These are phyloP conservation scores for Apostichopus parvimensis DNA, from an alignment of 35 echinoderm and acorn worm species.

Conservation along the genomic window DNA sequence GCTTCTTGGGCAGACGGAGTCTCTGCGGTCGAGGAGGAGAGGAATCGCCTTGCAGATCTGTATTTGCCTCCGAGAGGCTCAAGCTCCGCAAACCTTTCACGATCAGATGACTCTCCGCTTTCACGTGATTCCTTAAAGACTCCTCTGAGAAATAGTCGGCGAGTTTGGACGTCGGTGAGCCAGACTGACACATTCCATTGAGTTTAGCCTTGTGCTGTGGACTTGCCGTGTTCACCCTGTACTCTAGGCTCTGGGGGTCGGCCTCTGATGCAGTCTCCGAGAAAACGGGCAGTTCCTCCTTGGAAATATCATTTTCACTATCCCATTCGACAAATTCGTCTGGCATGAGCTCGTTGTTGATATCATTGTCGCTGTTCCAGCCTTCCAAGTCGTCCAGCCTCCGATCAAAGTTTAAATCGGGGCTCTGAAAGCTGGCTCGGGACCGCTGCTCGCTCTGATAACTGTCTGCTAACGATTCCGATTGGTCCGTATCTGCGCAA, in stretches of 20 bases:
- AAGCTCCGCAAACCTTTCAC: slow-evolving; percentile 65
- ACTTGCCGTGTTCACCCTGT: slow-evolving; percentile 17
- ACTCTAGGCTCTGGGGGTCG: slow-evolving; percentile 37
- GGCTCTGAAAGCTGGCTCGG: slow-evolving; percentile 19
- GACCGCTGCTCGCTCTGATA: background rate
- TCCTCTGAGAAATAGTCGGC: slow-evolving; percentile 33
- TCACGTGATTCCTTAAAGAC: slow-evolving; percentile 33
- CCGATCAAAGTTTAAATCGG: slow-evolving; percentile 71
- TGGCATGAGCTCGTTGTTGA: slow-evolving; percentile 89
- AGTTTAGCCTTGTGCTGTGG: slow-evolving; percentile 34
- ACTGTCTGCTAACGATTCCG: background rate
- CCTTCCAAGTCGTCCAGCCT: slow-evolving; percentile 72
- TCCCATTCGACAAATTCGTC: slow-evolving; percentile 90
- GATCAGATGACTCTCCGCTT: slow-evolving; percentile 23
- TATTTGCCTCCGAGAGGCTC: slow-evolving; percentile 64
- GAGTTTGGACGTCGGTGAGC: background rate
- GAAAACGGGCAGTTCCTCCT: slow-evolving; percentile 80
- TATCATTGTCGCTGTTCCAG: slow-evolving; percentile 93
- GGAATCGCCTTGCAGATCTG: slow-evolving; percentile 17
- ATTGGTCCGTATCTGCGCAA: slow-evolving; percentile 39
- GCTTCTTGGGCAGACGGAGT: slow-evolving; percentile 85
- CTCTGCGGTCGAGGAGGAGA: slow-evolving; percentile 86
- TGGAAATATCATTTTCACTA: slow-evolving; percentile 86
- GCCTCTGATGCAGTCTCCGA: slow-evolving; percentile 70
- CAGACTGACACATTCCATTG: slow-evolving; percentile 13